Evolutionary conservation across 1,140 invertebrate genomes (phyloP), one percentile per base, ranked within the genome.

Genomic region (Pogonomyrmex californicus): DNA sequence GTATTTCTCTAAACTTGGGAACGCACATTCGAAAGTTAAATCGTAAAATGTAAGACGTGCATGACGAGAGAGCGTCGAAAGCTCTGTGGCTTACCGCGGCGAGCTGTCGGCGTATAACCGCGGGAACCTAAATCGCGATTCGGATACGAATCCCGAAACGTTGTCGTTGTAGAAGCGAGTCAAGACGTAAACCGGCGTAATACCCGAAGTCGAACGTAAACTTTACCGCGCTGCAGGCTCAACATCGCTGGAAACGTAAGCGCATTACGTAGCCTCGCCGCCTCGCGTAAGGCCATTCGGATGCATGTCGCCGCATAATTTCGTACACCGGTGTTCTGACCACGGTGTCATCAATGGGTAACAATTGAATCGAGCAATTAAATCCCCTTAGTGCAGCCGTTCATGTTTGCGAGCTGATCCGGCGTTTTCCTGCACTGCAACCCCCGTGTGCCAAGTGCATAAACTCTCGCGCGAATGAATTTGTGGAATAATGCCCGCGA

Each of bases 281-380:
- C 62, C 62, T 70, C 41, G 30, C 38, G 41, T 82, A 73, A 73
- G 68, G n/a, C 79, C 68, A 83, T 83, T 83, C 54, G 41, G 41
- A 33, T 83, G 79, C 54, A 75, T 83, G 79, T 83, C 44, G 66
- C 68, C 79, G 79, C 71, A 73, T 83, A 83, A 83, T 83, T 83
- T 83, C 54, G 79, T 83, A 83, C 68, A 83, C 79, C 68, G 79
- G 54, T 47, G 79, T 68, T 75, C 41, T 83, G 79, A 83, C 79
- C 79, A 38, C 54, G 68, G 68, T 83, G 41, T 83, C 68, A 83
- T 75, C 68, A 75, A 60, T 66, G 44, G 56, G 68, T 23, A 83
- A 83, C 79, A 83, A 83, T 75, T 83, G 79, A 83, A 83, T 83
- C 79, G 68, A 83, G 41, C 54, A 73, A 83, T 83, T 83, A 75